These are phyloP conservation scores for Mesembrinibis cayennensis DNA, from an alignment of 2,113 vertebrate species.

Conservation along the genomic window DNA sequence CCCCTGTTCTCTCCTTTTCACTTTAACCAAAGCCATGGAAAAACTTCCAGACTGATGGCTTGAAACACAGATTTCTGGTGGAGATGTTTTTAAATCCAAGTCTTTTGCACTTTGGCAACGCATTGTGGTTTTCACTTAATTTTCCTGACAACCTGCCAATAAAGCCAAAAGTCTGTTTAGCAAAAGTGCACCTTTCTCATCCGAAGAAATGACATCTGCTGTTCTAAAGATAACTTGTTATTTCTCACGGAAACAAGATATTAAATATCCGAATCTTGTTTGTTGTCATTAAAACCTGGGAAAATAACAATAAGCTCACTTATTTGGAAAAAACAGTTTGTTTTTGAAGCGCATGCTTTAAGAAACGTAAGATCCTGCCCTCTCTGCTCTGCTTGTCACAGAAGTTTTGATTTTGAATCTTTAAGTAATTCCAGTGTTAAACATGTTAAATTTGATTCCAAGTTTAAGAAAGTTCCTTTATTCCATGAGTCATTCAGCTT, in stretches of 20 bases:
- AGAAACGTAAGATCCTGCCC: not conserved
- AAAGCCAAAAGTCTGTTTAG: conserved; percentile 2
- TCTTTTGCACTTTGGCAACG: not conserved
- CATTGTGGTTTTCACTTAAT: not conserved
- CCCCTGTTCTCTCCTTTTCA: not conserved
- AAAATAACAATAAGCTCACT: conserved; percentile 18
- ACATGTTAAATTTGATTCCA: not conserved
- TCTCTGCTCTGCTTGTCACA: not conserved
- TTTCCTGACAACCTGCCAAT: conserved; percentile 29
- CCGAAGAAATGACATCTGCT: conserved; percentile 15
- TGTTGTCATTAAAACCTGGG: not conserved
- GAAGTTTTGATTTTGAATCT: not conserved
- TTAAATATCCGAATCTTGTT: not conserved
- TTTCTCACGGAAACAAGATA: conserved; percentile 11
- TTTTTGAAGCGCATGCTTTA: not conserved
- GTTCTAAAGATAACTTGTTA: not conserved
- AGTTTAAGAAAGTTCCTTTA: not conserved
- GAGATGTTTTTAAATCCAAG: conserved; percentile 17
- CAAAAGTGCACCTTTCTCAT: conserved; percentile 6
- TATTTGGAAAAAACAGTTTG: not conserved
- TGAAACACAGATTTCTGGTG: conserved; percentile 4
- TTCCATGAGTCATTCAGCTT: not conserved
- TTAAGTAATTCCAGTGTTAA: not conserved
- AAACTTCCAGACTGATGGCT: not conserved
- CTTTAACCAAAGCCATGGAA: not conserved